Base-by-base conservation (phyloP, 2,113 vertebrate species). In the Nesogale talazaci region DNA sequence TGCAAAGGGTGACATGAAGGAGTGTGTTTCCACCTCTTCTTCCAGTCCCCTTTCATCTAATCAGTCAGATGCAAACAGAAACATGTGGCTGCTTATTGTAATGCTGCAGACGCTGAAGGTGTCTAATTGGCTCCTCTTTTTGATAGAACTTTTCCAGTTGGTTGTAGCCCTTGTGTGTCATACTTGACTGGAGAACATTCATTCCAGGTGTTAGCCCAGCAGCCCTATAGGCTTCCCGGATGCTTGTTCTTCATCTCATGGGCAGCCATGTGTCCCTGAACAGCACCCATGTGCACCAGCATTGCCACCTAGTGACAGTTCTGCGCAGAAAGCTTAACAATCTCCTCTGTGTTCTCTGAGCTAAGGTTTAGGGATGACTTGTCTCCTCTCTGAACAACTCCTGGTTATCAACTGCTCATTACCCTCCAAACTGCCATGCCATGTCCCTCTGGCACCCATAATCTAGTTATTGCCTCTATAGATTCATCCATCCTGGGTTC, bases 321-420 rank as follows among this genome's bases (percentile, higher is more conserved):
- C 77, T 78, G 25, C 1, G 6, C 86, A 93, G 89, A 94, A 92
- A 96, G 93, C 93, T 61, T 93, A 78, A 94, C 91, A 97, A 96
- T 95, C 95, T 96, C 96, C 94, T 91, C 88, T 90, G 91, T 97
- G 96, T 81, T 78, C 95, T 95, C 95, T 96, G 83, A 84, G 78
- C 96, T 94, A 15, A 38, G 61, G 65, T 85, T 82, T 38, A 63
- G 76, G 90, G 81, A 95, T 94, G 83, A 91, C 93, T 46, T 86
- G 70, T 80, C 82, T 92, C 74, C 46, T 86, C 78, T 93, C 74
- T 95, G 1, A 87, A 80, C 25, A 67, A 89, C 63, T 86, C 69
- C 42, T 10, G 5, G 42, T 46, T 46, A 46, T 46, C 10, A 46
- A 10, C 42, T 46, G 5, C 42, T 10, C 42, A 46, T 10, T 46